phyloP scores from a whole-genome alignment of 2,888 invertebrate species.

The Deroplatys truncata region DNA sequence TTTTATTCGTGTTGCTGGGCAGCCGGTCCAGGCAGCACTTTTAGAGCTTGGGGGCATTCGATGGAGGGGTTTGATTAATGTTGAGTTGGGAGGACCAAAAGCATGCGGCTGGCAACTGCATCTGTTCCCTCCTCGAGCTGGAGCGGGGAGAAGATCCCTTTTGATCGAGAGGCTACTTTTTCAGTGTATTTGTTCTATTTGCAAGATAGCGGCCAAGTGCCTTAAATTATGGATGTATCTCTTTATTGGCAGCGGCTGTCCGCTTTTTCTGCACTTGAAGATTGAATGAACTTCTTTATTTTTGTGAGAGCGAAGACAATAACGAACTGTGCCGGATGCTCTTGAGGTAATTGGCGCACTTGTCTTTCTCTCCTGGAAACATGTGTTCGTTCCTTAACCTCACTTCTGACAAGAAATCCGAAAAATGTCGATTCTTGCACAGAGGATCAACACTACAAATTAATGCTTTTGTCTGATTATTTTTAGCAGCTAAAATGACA shows the following conservation, averaged over 20 bases:
- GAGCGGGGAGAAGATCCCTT: not conserved
- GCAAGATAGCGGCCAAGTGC: not conserved
- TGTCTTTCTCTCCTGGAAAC: not conserved
- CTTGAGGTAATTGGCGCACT: not conserved
- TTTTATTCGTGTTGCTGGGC: not conserved
- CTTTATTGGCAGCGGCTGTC: not conserved
- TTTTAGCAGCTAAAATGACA: no score
- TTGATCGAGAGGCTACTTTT: not conserved
- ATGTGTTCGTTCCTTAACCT: not conserved
- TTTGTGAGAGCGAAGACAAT: not conserved
- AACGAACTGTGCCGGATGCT: not conserved
- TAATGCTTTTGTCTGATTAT: not conserved
- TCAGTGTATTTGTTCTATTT: not conserved
- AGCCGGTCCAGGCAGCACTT: not conserved
- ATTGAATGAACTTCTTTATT: not conserved
- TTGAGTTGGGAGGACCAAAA: not conserved
- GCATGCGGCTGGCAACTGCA: constrained; percentile 7
- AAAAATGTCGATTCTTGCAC: not conserved
- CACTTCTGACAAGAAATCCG: not conserved
- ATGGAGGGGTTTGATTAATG: not conserved
- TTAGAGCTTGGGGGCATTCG: not conserved
- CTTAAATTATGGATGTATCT: not conserved
- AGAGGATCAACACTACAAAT: not conserved
- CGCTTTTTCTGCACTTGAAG: not conserved
- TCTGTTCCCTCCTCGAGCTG: not conserved